Conservation (phyloP, 2,797 vertebrate species). For the Hylomyscus alleni region DNA sequence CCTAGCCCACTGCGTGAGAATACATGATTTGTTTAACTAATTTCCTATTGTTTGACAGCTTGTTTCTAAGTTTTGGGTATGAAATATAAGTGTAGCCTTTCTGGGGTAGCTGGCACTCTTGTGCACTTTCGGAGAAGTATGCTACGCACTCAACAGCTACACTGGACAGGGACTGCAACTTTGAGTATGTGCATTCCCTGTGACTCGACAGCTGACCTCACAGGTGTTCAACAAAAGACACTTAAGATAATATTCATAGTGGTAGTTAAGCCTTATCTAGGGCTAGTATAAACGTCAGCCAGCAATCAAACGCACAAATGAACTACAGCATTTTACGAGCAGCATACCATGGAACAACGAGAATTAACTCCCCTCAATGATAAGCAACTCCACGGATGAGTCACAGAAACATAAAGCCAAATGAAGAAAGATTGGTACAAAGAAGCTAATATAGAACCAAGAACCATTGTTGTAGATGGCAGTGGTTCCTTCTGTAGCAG, state of each 20-base stretch:
- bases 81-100: slow-evolving; percentile 10
- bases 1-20: slow-evolving; percentile 16
- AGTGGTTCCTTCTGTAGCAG: neutral
- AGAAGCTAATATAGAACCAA: neutral
- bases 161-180: neutral
- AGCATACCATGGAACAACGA: neutral
- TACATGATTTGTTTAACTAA: slow-evolving; percentile 45
- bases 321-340: neutral
- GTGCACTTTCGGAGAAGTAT: neutral
- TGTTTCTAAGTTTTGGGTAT: slow-evolving; percentile 37
- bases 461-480: neutral
- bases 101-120: neutral
- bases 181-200: neutral
- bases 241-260: neutral
- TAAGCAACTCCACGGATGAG: neutral
- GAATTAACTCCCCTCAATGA: neutral
- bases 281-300: neutral
- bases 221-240: neutral
- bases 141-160: neutral
- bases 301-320: neutral
- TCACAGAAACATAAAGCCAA: neutral
- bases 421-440: neutral
- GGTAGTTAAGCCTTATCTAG: neutral
- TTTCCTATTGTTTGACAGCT: slow-evolving; percentile 2
- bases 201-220: neutral